Conservation (phyloP, 2,888 invertebrate species). For the Azorinus chamasolen region DNA sequence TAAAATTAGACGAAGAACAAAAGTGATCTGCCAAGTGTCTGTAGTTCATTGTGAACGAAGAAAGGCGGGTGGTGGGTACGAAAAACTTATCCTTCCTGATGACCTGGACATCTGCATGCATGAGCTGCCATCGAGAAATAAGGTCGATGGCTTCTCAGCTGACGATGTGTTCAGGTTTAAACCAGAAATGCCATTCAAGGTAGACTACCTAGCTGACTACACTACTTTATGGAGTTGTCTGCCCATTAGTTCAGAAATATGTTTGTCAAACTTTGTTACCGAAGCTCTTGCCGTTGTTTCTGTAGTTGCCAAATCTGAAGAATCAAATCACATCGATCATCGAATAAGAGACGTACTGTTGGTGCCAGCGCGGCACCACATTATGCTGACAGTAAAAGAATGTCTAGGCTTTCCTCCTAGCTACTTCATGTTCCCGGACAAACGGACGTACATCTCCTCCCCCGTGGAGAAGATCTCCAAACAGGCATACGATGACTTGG, state of each 20-base stretch:
- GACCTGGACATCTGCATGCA: slow-evolving; percentile 72
- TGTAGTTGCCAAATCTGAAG: slow-evolving; percentile 52
- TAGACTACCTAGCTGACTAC: slow-evolving; percentile 63
- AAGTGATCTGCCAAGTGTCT: slow-evolving; percentile 58
- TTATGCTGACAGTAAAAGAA: slow-evolving; percentile 65
- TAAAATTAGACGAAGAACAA: slow-evolving; percentile 71
- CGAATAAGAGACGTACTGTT: slow-evolving; percentile 68
- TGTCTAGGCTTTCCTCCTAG: slow-evolving; percentile 74
- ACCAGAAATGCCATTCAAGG: slow-evolving; percentile 62
- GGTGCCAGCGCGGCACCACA: slow-evolving; percentile 70
- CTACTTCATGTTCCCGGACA: slow-evolving; percentile 73
- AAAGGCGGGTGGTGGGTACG: slow-evolving; percentile 57
- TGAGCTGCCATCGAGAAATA: slow-evolving; percentile 58
- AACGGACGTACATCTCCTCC: slow-evolving; percentile 51
- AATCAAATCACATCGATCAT: slow-evolving; percentile 52
- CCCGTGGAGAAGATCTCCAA: slow-evolving; percentile 68
- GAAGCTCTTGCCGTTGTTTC: slow-evolving; percentile 70
- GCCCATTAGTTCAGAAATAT: slow-evolving; percentile 64
- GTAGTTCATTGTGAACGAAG: slow-evolving; percentile 69
- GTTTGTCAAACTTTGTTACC: slow-evolving; percentile 65
- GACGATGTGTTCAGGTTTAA: slow-evolving; percentile 62
- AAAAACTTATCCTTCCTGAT: slow-evolving; percentile 71
- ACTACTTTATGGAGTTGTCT: slow-evolving; percentile 57
- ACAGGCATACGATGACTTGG: slow-evolving; percentile 63
- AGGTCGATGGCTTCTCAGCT: slow-evolving; percentile 64